phyloP scores from a whole-genome alignment of 2,888 invertebrate genomes.

The Fragum fragum region DNA sequence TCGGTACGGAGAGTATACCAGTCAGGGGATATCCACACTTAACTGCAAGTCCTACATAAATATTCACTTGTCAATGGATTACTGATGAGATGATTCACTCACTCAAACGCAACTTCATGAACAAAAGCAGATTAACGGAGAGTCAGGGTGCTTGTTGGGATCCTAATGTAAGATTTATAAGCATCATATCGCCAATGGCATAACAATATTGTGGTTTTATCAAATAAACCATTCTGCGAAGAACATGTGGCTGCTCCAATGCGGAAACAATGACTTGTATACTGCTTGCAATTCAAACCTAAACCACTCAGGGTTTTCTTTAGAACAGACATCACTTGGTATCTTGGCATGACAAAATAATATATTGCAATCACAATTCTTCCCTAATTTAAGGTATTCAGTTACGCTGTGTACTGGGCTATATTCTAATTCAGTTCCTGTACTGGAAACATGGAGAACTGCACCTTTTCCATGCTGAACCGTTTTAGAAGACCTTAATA shows the following conservation, averaged over 20 bases:
- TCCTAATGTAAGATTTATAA: background rate
- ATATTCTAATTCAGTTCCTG: background rate
- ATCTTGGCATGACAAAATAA: conserved; percentile 21
- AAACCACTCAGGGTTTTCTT: background rate
- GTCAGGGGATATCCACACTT: too few relatives aligned
- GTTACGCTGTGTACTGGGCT: background rate
- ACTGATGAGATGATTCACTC: too few relatives aligned
- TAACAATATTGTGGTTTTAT: background rate
- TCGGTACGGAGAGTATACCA: too few relatives aligned
- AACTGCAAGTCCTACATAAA: too few relatives aligned
- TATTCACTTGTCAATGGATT: too few relatives aligned
- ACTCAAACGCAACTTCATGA: too few relatives aligned
- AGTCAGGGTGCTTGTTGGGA: background rate
- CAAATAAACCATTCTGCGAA: background rate
- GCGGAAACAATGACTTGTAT: conserved; percentile 15
- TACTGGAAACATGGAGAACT: background rate
- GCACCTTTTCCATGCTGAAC: background rate
- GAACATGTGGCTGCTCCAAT: conserved; percentile 28
- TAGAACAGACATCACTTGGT: background rate
- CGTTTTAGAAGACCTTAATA: conserved; percentile 1
- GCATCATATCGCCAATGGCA: conserved; percentile 23
- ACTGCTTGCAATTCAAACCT: background rate
- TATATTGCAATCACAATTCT: background rate
- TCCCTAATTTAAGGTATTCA: background rate
- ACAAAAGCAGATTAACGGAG: too few relatives aligned